phyloP scores from a whole-genome alignment of 2,888 invertebrate species.

The Gasteruption jaculator region DNA sequence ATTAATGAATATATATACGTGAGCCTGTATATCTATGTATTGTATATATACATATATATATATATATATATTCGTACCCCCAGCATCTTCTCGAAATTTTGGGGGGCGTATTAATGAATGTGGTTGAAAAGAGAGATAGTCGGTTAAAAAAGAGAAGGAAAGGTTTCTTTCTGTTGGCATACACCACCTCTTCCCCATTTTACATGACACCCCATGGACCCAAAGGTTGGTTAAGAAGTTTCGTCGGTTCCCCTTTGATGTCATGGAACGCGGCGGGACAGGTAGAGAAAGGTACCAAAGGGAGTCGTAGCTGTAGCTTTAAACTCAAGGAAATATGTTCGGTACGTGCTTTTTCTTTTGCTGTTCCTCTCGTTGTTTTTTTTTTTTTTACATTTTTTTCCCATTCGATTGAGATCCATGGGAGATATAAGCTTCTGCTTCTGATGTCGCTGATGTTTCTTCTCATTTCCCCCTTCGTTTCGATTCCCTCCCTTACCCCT shows the following conservation, averaged over 20 bases:
- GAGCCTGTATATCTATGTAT: no score
- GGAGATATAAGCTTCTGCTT: constrained; percentile 27
- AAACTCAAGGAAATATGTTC: constrained; percentile 42
- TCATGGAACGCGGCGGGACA: constrained; percentile 36
- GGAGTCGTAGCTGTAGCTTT: constrained; percentile 28
- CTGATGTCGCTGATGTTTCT: constrained; percentile 15
- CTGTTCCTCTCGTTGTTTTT: constrained; percentile 25
- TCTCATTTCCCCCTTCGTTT: constrained; percentile 8
- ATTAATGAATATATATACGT: no score
- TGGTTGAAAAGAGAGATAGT: no score
- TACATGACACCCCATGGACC: constrained; percentile 46
- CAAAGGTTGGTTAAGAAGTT: constrained; percentile 36
- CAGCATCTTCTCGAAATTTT: constrained; percentile 36
- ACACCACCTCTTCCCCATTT: constrained; percentile 27
- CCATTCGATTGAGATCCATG: constrained; percentile 24
- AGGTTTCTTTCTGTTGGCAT: constrained; percentile 11
- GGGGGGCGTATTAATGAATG: constrained; percentile 41
- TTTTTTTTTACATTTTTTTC: constrained; percentile 9
- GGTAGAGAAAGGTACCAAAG: constrained; percentile 35
- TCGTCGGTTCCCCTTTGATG: constrained; percentile 41
- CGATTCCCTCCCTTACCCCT: constrained; percentile 9
- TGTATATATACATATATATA: no score
- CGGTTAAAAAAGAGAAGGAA: no score
- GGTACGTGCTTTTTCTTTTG: constrained; percentile 28
- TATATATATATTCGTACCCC: no score